Conservation (phyloP, 2,797 vertebrate species). For the Champsocephalus gunnari region DNA sequence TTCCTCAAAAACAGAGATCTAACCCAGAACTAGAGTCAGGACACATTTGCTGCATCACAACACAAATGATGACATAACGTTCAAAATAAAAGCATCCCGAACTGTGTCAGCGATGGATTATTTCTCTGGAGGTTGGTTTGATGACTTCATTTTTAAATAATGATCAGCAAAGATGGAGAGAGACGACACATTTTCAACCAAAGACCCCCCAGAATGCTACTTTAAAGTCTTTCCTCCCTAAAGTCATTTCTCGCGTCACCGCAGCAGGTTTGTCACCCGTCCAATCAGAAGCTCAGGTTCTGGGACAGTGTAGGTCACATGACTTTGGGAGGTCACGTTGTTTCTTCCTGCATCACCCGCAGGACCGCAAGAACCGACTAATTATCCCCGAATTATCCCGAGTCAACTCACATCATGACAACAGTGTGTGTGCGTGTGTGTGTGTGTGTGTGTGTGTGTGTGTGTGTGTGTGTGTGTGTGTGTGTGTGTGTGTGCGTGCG, state of each 20-base stretch:
- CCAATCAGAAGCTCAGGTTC: constrained; percentile 44
- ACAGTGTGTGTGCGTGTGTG: constrained; percentile 27
- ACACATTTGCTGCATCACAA: neutral
- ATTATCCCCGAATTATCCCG: constrained; percentile 67
- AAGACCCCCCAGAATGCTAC: neutral
- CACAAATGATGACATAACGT: neutral
- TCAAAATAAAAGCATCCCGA: neutral
- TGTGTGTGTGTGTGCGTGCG: constrained; percentile 30
- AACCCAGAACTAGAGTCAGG: constrained; percentile 1
- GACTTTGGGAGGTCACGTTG: constrained; percentile 50
- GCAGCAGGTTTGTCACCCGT: constrained; percentile 23
- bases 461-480: constrained; percentile 39
- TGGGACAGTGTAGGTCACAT: constrained; percentile 43
- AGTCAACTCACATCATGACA: constrained; percentile 59
- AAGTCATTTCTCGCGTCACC: constrained; percentile 12
- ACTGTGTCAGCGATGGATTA: neutral
- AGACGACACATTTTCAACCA: neutral
- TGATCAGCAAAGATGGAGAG: too few species aligned
- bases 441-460: constrained; percentile 28
- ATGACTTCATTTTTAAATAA: neutral
- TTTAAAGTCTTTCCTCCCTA: neutral
- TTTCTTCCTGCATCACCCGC: constrained; percentile 50
- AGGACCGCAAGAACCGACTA: constrained; percentile 58
- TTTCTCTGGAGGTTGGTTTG: neutral
- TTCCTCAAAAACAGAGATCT: neutral